These are phyloP conservation scores for Meiosimyza decipiens DNA, from an alignment of 2,888 invertebrate species.

Conservation along the genomic window DNA sequence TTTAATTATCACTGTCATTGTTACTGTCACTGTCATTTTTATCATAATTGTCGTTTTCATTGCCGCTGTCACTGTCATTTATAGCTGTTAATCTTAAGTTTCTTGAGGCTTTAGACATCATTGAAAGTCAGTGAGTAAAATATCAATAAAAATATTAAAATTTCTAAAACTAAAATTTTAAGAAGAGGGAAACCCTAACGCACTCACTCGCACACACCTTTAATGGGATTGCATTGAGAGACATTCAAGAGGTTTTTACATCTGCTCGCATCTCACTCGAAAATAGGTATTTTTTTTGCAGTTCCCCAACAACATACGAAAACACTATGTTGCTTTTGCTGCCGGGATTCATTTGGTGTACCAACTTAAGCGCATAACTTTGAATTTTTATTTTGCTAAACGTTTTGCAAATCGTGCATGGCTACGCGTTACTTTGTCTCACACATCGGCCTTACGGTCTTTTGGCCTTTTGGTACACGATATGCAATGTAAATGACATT, in stretches of 20 bases:
- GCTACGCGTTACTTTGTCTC: neutral
- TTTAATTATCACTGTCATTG: no score
- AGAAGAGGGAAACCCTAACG: no score
- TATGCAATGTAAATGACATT: conserved; percentile 17
- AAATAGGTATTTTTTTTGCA: no score
- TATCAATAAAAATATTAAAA: no score
- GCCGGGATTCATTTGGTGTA: conserved; percentile 6
- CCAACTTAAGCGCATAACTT: conserved; percentile 26
- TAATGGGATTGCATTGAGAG: conserved; percentile 23
- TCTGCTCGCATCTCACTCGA: neutral
- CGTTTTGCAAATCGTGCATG: conserved; percentile 1
- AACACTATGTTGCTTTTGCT: neutral
- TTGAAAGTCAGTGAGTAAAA: no score
- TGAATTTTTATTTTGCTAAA: conserved; percentile 27
- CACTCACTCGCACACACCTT: conserved; percentile 1
- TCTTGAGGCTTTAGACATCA: no score
- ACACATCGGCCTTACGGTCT: neutral
- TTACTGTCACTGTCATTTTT: no score
- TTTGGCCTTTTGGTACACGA: neutral
- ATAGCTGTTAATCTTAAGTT: no score
- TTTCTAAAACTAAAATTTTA: no score
- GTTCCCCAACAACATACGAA: no score
- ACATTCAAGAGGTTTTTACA: neutral
- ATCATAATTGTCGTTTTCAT: no score
- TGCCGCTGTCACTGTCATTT: no score